Evolutionary conservation across 2,888 invertebrate genomes (phyloP).

Genomic region (Perdita meconis): DNA sequence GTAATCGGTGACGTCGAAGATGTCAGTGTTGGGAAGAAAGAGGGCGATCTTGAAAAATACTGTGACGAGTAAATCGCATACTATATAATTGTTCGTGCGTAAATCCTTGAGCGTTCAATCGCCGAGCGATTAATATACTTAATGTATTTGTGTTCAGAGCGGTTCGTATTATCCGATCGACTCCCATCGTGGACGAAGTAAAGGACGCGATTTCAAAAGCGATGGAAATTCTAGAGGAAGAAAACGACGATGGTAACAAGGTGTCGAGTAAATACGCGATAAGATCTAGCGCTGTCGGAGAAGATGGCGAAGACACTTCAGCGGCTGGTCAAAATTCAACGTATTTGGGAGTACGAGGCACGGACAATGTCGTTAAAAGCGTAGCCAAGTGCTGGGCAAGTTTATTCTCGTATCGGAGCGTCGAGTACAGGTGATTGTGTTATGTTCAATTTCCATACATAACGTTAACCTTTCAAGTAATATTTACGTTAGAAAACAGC

Average conservation of each 20-base stretch:
- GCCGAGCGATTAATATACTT: background rate
- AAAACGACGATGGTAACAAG: constrained; percentile 63
- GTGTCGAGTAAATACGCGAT: constrained; percentile 86
- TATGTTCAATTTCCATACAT: no score
- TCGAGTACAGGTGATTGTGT: constrained; percentile 91
- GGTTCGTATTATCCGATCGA: constrained; percentile 83
- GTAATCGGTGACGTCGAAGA: constrained; percentile 86
- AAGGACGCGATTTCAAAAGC: constrained; percentile 76
- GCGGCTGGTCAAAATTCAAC: constrained; percentile 95
- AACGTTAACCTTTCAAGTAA: background rate
- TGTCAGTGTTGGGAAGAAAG: constrained; percentile 85
- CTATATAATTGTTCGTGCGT: no score
- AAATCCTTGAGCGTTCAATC: background rate
- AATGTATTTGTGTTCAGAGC: constrained; percentile 80
- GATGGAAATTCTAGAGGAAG: constrained; percentile 74
- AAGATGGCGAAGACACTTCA: constrained; percentile 92
- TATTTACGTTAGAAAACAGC: constrained; percentile 86
- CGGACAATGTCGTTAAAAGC: constrained; percentile 86
- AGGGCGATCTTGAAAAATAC: constrained; percentile 85
- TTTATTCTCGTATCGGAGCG: constrained; percentile 90
- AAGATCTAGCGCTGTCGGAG: constrained; percentile 90
- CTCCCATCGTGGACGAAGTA: constrained; percentile 83
- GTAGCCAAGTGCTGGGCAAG: constrained; percentile 93
- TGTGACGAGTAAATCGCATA: constrained; percentile 84
- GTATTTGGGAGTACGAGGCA: constrained; percentile 88